Base-by-base conservation (phyloP, 2,888 invertebrate genomes). In the Papilio demoleus region DNA sequence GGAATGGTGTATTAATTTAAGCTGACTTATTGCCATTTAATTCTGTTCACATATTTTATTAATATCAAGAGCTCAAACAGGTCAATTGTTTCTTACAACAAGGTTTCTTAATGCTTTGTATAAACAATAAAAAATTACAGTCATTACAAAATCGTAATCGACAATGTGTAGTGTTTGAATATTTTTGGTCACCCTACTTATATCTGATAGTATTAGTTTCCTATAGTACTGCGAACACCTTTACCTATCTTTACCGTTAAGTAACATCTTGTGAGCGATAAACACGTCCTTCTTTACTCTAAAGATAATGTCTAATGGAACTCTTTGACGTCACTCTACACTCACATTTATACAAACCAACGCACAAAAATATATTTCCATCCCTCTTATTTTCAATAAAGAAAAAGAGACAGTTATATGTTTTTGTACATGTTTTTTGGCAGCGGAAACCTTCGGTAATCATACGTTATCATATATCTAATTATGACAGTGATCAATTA, bases 161-260 rank as follows among this genome's bases (percentile, higher is more conserved):
- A n/a, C n/a, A n/a, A n/a, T n/a, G n/a, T n/a, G n/a, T n/a, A n/a
- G n/a, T n/a, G n/a, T n/a, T n/a, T n/a, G n/a, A n/a, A n/a, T n/a
- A n/a, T n/a, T n/a, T n/a, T 45, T 59, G 64, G 69, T 62, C 63
- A 65, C 68, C 66, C 66, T 61, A 72, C 71, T 72, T 76, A 70
- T 85, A 84, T 82, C 81, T 76, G 81, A 87, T 85, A 83, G 80
- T 81, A 74, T 80, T 68, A 80, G 81, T 84, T 85, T 81, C 79
- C 82, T 83, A 80, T 71, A 75, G 70, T 70, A 60, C 31, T n/a
- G 50, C 73, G 62, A 67, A 63, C 75, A 76, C 75, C 75, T 76
- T 75, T 70, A 63, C 61, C 68, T 77, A 78, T 76, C 76, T 76
- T 50, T 72, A 76, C 76, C 79, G 74, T 76, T 79, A 75, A 72